Evolutionary conservation across 1,140 invertebrate genomes (phyloP), one percentile per base, ranked within the genome.

Genomic region (Drosophila bipectinata): DNA sequence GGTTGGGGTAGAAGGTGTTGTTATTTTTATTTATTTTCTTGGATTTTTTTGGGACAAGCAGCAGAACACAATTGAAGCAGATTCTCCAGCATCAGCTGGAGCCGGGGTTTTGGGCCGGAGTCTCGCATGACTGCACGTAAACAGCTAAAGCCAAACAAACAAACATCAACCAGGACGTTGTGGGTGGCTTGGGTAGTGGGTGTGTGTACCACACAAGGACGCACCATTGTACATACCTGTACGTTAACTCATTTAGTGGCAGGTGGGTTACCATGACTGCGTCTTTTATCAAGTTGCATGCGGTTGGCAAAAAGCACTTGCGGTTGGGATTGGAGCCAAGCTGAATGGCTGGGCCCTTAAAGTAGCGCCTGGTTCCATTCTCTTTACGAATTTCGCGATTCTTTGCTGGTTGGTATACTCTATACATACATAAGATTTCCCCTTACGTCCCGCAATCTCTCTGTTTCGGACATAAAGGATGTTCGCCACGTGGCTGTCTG

Each of bases 171-270:
- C 47, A 79, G 69, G 37, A 56, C 39, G 39, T 44, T 26, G 57
- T 47, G 48, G 44, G 30, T 49, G 72, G 26, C 34, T 12, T n/a
- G 45, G 69, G n/a, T n/a, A 30, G 52, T 8, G 41, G 47, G n/a
- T 18, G 44, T 18, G 1, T 8, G 41, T 44, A 8, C 6, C 44
- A 10, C 18, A 47, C 44, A 47, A 47, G 18, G 18, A 47, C 18
- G 15, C 18, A 44, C 41, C 15, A 37, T 44, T 14, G n/a, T 62
- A 63, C 54, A 63, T 73, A 54, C 55, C 62, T 56, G 60, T 75
- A 79, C 75, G 79, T 66, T 78, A 82, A 83, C 79, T 83, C 79
- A 82, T 82, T 82, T 79, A 79, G 56, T 60, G 66, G 59, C 78
- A 72, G 68, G 41, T 75, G 44, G 56, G 77, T 69, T 58, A 39